These are phyloP conservation scores for Drosophila micromelanica DNA, from an alignment of 1,140 invertebrate genomes.

Conservation along the genomic window DNA sequence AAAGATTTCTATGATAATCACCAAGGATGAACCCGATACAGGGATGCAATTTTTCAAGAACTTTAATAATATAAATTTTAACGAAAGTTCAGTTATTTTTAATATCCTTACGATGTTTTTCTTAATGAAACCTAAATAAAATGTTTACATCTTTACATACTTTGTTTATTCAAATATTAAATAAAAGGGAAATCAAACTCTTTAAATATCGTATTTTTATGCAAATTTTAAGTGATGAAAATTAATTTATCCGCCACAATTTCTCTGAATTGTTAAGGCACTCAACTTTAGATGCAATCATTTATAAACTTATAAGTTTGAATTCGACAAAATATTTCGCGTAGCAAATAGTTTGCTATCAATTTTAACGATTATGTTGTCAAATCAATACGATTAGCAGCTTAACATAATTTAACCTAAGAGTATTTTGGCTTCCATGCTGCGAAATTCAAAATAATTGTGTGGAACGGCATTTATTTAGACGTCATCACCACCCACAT, in stretches of 20 bases:
- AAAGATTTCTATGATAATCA: not conserved
- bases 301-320: not conserved
- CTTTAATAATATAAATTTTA: not conserved
- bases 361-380: slow-evolving; percentile 1
- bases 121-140: no score
- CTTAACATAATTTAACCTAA: not conserved
- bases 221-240: not conserved
- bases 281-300: not conserved
- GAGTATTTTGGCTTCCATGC: not conserved
- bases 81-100: no score
- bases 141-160: no score
- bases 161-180: no score
- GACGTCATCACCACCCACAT: no score
- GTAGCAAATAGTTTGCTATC: slow-evolving; percentile 7
- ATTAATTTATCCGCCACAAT: not conserved
- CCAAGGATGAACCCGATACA: not conserved
- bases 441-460: no score
- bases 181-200: no score
- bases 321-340: not conserved
- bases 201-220: not conserved
- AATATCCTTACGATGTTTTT: no score
- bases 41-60: not conserved
- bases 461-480: no score
- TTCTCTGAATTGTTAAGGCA: not conserved
- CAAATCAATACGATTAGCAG: not conserved